Evolutionary conservation across 64 coral and sea anemone genomes (phyloP), one percentile per base, ranked within the genome.

Genomic region (Stichodactyla helianthus): DNA sequence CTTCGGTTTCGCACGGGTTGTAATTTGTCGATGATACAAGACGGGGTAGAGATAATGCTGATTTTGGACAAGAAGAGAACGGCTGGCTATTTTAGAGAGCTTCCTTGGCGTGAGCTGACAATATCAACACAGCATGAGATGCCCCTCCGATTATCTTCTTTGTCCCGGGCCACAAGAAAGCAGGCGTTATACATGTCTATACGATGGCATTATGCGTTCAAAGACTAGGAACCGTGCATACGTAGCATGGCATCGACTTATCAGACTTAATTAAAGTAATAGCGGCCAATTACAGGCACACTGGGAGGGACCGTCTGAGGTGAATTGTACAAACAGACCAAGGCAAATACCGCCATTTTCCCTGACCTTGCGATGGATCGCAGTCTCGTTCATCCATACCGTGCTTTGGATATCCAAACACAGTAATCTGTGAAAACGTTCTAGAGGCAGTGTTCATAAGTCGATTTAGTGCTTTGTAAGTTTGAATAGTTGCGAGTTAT

Each of bases 211-310:
- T 86, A 52, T 79, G 56, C 82, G 53, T 86, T 52, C 35, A 81
- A 81, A 54, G 89, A 82, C 83, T 82, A 84, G 54, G 60, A 77
- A 77, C 77, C 84, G 83, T 90, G 78, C 77, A 53, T 79, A 85
- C 89, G 81, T 52, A 79, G 83, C 53, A 31, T 74, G 68, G 68
- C 9, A 74, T 74, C 68, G 68, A 74, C n/a, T 74, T 27, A 91
- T 83, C 90, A 87, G 84, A 87, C 83, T 87, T 91, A 92, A 92
- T 92, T 92, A 92, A 92, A 80, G 90, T 82, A 87, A 92, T 92
- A 67, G 77, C 85, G 79, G 79, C 67, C 90, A 92, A 92, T 92
- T 92, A 92, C 84, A 83, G 50, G 53, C 86, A 79, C 90, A 61
- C 84, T 86, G 86, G 84, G 84, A 82, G 90, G 90, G 90, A 62